Percentiles rank a stretch among this genome's conserved stretches.
Conservation (phyloP, 1,140 invertebrate genomes). For the Orchesella cincta region DNA sequence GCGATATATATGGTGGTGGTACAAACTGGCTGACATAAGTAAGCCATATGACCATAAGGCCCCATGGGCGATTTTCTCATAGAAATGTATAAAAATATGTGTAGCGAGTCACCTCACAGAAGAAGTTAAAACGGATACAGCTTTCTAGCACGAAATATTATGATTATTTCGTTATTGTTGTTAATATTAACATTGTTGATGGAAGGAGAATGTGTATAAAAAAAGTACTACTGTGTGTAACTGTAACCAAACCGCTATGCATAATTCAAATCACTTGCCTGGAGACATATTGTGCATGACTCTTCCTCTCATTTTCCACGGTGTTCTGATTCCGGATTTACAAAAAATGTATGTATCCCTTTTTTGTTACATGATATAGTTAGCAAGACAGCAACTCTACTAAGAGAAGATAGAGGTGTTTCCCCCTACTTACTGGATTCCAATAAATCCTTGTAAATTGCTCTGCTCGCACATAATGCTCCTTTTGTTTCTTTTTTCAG, state of each 20-base stretch:
- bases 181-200: not conserved
- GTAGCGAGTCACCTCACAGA: not conserved
- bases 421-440: slow-evolving; percentile 25
- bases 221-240: not conserved
- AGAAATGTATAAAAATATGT: not conserved
- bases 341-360: no score
- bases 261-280: slow-evolving; percentile 3
- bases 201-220: no score
- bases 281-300: slow-evolving; percentile 5
- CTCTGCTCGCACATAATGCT: not conserved
- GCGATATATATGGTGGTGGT: not conserved
- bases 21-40: not conserved
- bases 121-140: slow-evolving; percentile 13
- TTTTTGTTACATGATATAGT: not conserved
- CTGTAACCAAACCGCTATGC: slow-evolving; percentile 7
- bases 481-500: slow-evolving; percentile 1
- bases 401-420: slow-evolving; percentile 13
- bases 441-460: slow-evolving; percentile 24
- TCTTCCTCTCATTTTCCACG: slow-evolving; percentile 8
- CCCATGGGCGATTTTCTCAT: not conserved
- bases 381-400: not conserved
- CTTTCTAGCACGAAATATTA: not conserved
- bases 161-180: not conserved
- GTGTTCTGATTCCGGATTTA: not conserved
- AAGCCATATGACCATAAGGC: slow-evolving; percentile 13